Conservation (phyloP, 92 coral and sea anemone genomes). For the Actinostola sp. region DNA sequence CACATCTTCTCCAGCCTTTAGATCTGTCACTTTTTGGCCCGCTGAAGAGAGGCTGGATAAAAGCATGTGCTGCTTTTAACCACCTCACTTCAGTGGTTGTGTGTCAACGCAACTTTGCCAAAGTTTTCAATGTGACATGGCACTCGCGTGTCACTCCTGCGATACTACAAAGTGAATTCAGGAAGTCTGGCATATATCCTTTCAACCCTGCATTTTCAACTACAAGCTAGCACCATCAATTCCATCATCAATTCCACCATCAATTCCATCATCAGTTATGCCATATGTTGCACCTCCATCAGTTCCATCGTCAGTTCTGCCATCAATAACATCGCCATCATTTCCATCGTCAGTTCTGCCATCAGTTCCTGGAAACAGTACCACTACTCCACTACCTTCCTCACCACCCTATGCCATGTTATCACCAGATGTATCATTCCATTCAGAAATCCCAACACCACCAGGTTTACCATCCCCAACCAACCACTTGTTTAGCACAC, state of each 20-base stretch:
- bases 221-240: conserved; percentile 13
- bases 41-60: conserved; percentile 35
- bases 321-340: too few species aligned
- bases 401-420: too few species aligned
- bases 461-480: too few species aligned
- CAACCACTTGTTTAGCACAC: too few species aligned
- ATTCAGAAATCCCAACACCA: too few species aligned
- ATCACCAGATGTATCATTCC: too few species aligned
- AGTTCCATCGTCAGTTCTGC: too few species aligned
- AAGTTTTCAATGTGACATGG: conserved; percentile 29
- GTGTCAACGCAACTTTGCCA: conserved; percentile 34
- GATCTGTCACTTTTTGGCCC: conserved; percentile 44
- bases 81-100: conserved; percentile 36
- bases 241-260: neutral
- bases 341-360: too few species aligned
- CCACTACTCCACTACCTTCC: too few species aligned
- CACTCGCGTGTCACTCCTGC: conserved; percentile 24
- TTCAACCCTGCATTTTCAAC: conserved; percentile 29
- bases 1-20: conserved; percentile 26
- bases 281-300: too few species aligned
- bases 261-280: too few species aligned
- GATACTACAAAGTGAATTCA: conserved; percentile 14
- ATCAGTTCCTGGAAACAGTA: too few species aligned
- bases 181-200: conserved; percentile 31
- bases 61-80: conserved; percentile 37